Percentiles rank a stretch among this genome's conserved stretches.
Evolutionary conservation across 2,888 invertebrate genomes (phyloP).

Genomic region (Nemurella pictetii): DNA sequence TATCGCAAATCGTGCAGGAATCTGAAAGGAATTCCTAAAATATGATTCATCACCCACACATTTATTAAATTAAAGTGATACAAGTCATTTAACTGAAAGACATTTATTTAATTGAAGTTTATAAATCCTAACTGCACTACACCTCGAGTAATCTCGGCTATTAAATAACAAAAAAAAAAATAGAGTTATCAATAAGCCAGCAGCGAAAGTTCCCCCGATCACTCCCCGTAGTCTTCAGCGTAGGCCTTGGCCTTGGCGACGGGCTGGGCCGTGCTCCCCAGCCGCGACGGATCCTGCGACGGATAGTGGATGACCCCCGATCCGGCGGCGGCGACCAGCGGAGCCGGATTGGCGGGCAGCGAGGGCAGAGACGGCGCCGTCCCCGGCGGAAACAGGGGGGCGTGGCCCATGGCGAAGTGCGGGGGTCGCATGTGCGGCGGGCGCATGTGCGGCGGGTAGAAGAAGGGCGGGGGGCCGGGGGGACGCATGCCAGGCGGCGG

Average conservation of each 20-base stretch:
- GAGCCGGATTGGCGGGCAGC: slow-evolving; percentile 40
- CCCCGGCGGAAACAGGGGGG: slow-evolving; percentile 41
- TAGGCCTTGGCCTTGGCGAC: slow-evolving; percentile 39
- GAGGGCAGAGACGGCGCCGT: slow-evolving; percentile 41
- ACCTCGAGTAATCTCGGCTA: not conserved
- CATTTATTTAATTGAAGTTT: not conserved
- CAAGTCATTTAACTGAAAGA: not conserved
- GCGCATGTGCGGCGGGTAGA: slow-evolving; percentile 48
- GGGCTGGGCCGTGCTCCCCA: slow-evolving; percentile 67
- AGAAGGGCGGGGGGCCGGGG: slow-evolving; percentile 50
- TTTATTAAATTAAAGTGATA: not conserved
- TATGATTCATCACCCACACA: not conserved
- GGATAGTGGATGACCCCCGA: slow-evolving; percentile 83
- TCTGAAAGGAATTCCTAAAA: not conserved
- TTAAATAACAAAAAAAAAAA: not conserved
- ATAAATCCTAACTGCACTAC: not conserved
- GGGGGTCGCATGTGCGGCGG: slow-evolving; percentile 34
- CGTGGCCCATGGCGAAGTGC: slow-evolving; percentile 33
- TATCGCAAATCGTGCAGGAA: not conserved
- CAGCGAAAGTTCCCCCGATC: too few relatives aligned
- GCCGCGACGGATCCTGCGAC: slow-evolving; percentile 92
- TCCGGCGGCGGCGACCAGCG: slow-evolving; percentile 47
- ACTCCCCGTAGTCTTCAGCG: slow-evolving; percentile 38
- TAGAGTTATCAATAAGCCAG: not conserved
- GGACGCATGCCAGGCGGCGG: slow-evolving; percentile 49